phyloP scores from a whole-genome alignment of 1,140 invertebrate genomes.

The Daktulosphaira vitifoliae region DNA sequence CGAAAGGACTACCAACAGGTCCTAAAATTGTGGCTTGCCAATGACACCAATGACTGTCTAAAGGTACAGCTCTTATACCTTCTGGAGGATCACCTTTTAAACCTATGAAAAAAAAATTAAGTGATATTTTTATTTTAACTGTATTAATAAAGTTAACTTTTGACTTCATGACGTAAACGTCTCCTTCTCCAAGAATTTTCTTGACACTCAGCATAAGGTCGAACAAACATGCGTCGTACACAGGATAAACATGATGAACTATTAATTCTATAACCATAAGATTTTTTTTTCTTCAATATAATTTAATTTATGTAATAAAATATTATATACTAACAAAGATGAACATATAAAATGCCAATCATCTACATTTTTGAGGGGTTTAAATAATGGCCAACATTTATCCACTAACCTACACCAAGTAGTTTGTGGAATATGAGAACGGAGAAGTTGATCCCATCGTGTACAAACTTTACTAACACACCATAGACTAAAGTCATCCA shows the following conservation, averaged over 20 bases:
- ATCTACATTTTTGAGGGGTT: constrained; percentile 56
- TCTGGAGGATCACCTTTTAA: constrained; percentile 74
- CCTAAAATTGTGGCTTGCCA: constrained; percentile 89
- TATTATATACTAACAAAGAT: constrained; percentile 41
- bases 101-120: constrained; percentile 44
- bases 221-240: constrained; percentile 63
- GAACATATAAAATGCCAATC: constrained; percentile 70
- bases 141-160: constrained; percentile 46
- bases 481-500: constrained; percentile 86
- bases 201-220: constrained; percentile 52
- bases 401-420: constrained; percentile 68
- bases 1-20: constrained; percentile 80
- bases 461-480: constrained; percentile 74
- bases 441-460: constrained; percentile 71
- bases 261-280: constrained; percentile 46
- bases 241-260: constrained; percentile 78
- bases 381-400: constrained; percentile 72
- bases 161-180: constrained; percentile 63
- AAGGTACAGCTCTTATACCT: constrained; percentile 76
- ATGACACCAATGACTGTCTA: constrained; percentile 72
- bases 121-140: neutral
- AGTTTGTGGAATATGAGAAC: constrained; percentile 60
- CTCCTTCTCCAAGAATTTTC: constrained; percentile 66
- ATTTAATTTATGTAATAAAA: constrained; percentile 4
- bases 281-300: too few species aligned